Percentiles rank a stretch among this genome's conserved stretches.
phyloP scores from a whole-genome alignment of 1,140 invertebrate species.

The Zaprionus inermis region DNA sequence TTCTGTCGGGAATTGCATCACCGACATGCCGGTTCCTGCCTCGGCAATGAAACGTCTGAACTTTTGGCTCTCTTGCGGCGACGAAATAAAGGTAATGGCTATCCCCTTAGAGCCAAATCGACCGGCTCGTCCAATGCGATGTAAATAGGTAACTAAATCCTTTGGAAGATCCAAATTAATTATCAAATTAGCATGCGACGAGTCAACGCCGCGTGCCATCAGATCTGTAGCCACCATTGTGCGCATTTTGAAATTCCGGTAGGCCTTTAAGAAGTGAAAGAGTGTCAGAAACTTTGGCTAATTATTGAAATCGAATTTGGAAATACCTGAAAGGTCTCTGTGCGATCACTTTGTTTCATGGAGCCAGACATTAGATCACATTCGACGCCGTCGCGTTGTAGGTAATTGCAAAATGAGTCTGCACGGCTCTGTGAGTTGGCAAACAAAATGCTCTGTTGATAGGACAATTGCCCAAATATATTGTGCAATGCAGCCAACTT shows the following conservation, averaged over 20 bases:
- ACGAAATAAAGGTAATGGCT: conserved; percentile 87
- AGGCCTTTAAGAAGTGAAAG: conserved; percentile 87
- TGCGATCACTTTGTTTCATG: conserved; percentile 91
- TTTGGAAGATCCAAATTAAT: conserved; percentile 95
- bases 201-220: conserved; percentile 94
- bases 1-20: conserved; percentile 85
- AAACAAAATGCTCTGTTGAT: conserved; percentile 96
- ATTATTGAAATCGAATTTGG: conserved; percentile 84
- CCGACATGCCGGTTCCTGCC: conserved; percentile 85
- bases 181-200: conserved; percentile 95
- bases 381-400: conserved; percentile 88
- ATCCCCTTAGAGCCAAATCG: conserved; percentile 93
- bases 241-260: conserved; percentile 91
- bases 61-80: conserved; percentile 86
- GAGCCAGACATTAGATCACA: conserved; percentile 88
- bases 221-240: conserved; percentile 97
- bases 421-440: conserved; percentile 93
- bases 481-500: conserved; percentile 90
- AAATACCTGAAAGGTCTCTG: conserved; percentile 89
- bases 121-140: conserved; percentile 97
- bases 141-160: conserved; percentile 95
- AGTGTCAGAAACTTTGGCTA: neutral
- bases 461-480: conserved; percentile 89
- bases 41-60: conserved; percentile 86
- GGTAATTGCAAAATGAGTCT: conserved; percentile 89